Evolutionary conservation across 2,113 vertebrate species (phyloP), one percentile per base, ranked within the genome.

Genomic region (Chrysochloris asiatica): DNA sequence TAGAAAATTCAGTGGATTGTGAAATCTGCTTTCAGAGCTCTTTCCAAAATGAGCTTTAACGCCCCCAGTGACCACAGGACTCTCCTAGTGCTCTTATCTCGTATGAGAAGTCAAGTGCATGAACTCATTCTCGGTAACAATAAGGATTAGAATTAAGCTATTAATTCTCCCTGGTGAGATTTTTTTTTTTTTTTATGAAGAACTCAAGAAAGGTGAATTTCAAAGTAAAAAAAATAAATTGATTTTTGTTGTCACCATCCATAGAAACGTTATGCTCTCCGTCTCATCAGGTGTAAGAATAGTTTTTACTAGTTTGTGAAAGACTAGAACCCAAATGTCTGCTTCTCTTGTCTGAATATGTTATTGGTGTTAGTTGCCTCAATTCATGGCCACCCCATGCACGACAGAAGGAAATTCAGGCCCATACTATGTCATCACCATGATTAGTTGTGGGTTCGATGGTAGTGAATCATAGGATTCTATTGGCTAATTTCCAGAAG

Each of bases 121-220:
- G 10, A 63, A 80, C 36, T 77, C 38, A 52, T 80, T 79, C 72
- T 88, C 81, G 17, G 59, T 86, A 87, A 72, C 8, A 83, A 38
- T 54, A 80, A 75, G 19, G 26, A 81, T 50, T 83, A 75, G 24
- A 30, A 81, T 38, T 78, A 59, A 50, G 21, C 22, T 83, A 65
- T 71, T 77, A 56, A 36, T 90, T 86, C 12, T 61, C n/a, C 26
- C 30, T 69, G n/a, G n/a, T n/a, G n/a, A 2, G 30, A 19, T 8
- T 71, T 33, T 69, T 78, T n/a, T 69, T 78, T 90, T 30, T 71
- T 86, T 86, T 56, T 67, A 81, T 36, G 83, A 86, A 36, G 22
- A 87, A 1, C 7, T 38, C 41, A 86, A 24, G 43, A 71, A 94
- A 61, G 45, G 22, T 22, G 19, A 90, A 86, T 11, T 48, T 88